phyloP scores from a whole-genome alignment of 1,140 invertebrate species.

The Chelonus insularis region DNA sequence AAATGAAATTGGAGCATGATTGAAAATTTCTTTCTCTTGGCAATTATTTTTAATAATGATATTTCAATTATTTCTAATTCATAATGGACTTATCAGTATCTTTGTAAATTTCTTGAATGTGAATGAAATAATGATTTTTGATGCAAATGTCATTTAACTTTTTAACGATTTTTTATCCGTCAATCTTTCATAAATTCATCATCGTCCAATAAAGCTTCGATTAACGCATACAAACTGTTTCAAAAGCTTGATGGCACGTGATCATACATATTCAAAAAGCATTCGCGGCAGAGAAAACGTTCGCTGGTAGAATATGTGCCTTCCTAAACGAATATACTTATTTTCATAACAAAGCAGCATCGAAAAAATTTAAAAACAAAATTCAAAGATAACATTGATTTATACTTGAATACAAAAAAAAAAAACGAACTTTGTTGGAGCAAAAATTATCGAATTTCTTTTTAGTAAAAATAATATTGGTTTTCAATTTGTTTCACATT shows the following conservation, averaged over 20 bases:
- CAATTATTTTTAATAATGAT: too few relatives aligned
- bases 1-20: too few relatives aligned
- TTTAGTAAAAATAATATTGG: too few relatives aligned
- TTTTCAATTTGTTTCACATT: too few relatives aligned
- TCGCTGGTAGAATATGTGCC: background rate
- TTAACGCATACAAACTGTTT: constrained; percentile 17
- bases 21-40: background rate
- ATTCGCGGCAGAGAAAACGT: constrained; percentile 5
- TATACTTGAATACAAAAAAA: too few relatives aligned
- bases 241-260: constrained; percentile 10
- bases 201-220: background rate
- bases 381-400: background rate
- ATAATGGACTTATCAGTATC: too few relatives aligned
- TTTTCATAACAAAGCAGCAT: background rate
- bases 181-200: constrained; percentile 13
- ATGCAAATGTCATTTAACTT: constrained; percentile 6
- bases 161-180: constrained; percentile 15
- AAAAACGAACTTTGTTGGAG: too few relatives aligned
- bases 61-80: too few relatives aligned
- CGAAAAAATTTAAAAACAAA: background rate
- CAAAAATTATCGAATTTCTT: too few relatives aligned
- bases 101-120: too few relatives aligned
- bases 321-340: constrained; percentile 15
- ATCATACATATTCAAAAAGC: constrained; percentile 24
- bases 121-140: background rate